Evolutionary conservation across 2,113 vertebrate species (phyloP), one percentile per base, ranked within the genome.

Genomic region (Lota lota): DNA sequence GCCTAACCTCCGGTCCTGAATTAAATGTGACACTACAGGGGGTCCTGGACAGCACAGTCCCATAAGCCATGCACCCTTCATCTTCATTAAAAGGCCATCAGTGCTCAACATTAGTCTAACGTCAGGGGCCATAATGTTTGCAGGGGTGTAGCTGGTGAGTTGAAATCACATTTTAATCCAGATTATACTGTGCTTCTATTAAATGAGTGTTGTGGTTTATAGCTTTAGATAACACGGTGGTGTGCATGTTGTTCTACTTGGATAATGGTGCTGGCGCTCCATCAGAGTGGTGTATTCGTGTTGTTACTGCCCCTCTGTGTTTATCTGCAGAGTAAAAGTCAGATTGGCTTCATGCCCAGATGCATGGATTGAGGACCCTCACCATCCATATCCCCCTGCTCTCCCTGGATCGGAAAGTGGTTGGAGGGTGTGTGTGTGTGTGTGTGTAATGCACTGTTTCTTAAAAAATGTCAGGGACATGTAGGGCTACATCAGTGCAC

Each of bases 321-420:
- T 82, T 75, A 79, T 88, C 85, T 85, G 73, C 64, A 71, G 73
- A 82, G 78, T 10, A 80, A 82, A 81, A 86, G 76, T 84, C 79
- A 77, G 77, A 67, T 85, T 89, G 86, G 86, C 75, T 77, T 73
- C 74, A 83, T 79, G 81, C 87, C 86, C 76, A 88, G 83, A 89
- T 83, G 79, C 81, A 84, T 85, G 79, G 81, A 84, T 86, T 86
- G 88, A 85, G 88, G 74, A 78, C 69, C 69, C 40, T 59, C 16
- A 15, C 62, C 21, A 24, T 47, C 66, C 70, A 74, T 53, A 33
- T 77, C 74, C 75, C 76, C 18, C 19, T 14, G 3, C 20, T 20
- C n/a, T 59, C 72, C 69, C 62, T 10, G 70, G 74, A 58, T 63
- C 18, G 5, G 68, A 14, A 19, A 74, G 36, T 40, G 61, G 22